Evolutionary conservation across 2,888 invertebrate genomes (phyloP).

Genomic region (Drosophila helvetica): DNA sequence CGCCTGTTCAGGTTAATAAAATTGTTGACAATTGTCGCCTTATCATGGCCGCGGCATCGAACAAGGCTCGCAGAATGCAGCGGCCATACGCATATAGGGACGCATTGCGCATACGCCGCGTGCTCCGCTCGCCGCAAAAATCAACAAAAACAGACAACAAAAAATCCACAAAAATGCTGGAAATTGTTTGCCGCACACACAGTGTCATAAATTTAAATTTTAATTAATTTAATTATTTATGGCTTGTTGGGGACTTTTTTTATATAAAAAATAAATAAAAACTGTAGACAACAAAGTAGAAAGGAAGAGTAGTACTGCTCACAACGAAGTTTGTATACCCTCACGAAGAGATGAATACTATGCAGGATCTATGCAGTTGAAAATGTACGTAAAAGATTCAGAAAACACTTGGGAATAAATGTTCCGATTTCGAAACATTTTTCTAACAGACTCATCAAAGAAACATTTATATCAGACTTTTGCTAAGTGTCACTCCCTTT

Average conservation of each 20-base stretch:
- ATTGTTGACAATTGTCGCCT: constrained; percentile 79
- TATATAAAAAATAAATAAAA: constrained; percentile 26
- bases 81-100: constrained; percentile 21
- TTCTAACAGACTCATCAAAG: constrained; percentile 18
- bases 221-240: constrained; percentile 80
- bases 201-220: constrained; percentile 77
- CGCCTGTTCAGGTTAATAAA: constrained; percentile 62
- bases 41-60: constrained; percentile 73
- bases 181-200: constrained; percentile 50
- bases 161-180: constrained; percentile 21
- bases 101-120: constrained; percentile 68
- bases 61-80: constrained; percentile 72
- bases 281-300: constrained; percentile 2
- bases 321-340: background rate
- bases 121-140: constrained; percentile 42
- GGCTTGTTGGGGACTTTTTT: constrained; percentile 60
- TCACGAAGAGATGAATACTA: background rate
- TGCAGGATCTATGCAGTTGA: no score
- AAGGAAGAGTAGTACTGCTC: background rate
- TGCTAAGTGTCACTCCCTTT: constrained; percentile 27
- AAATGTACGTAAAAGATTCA: no score
- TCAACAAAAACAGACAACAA: constrained; percentile 4
- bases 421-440: background rate
- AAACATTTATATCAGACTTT: constrained; percentile 24
- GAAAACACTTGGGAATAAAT: no score